Evolutionary conservation across 2,113 vertebrate species (phyloP), one percentile per base, ranked within the genome.

Genomic region (Labrus mixtus): DNA sequence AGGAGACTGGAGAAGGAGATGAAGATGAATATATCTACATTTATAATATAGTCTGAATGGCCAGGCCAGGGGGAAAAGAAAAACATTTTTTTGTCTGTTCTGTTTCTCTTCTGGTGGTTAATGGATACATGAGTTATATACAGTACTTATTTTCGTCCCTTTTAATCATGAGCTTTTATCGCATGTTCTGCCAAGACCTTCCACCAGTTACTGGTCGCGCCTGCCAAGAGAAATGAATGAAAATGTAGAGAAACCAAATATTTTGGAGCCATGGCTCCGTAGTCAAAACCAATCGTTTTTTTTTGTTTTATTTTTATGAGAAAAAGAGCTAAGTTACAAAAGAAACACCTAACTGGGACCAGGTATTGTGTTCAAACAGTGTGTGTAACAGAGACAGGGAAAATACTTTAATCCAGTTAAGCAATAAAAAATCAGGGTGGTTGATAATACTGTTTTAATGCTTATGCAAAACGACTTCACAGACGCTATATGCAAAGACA

Each of bases 141-240:
- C 90, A 92, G 90, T 59, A 87, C 91, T 93, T 92, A 91, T 93
- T 95, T 93, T 90, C 90, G 90, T 78, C 90, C 89, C 92, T 94
- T 41, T 93, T 95, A 94, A 94, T 95, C 93, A 91, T 93, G 90
- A 93, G 86, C 83, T 90, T 92, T 92, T 90, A 89, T 90, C 79
- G 82, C 81, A 87, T 74, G 76, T 87, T 62, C 90, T 93, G 92
- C 93, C 93, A 92, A 93, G 86, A 90, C 90, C 91, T 90, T 93
- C 90, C 89, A 88, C 90, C 90, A 91, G 87, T 90, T 65, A 76
- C 89, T 89, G 79, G 76, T 41, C 20, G 25, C 10, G 69, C 53
- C 80, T 93, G 92, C 93, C 93, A 94, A 93, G 85, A 91, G 87
- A 92, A 93, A 92, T 93, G 91, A 93, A 91, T 92, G 88, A 91